Conservation (phyloP, 2,888 invertebrate species). For the Dorcus parallelipipedus region DNA sequence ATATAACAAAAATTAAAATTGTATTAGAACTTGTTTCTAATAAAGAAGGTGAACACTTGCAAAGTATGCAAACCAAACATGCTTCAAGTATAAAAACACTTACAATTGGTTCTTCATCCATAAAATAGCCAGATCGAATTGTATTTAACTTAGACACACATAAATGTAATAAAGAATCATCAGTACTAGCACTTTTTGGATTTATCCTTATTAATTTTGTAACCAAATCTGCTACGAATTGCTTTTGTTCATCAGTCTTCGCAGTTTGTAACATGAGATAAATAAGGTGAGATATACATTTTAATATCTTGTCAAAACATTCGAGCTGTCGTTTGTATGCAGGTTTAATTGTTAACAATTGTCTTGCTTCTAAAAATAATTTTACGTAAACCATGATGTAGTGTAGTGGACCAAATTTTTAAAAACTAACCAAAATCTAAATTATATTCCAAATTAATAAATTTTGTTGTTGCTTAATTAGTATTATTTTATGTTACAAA, state of each 20-base stretch:
- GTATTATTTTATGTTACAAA: too few relatives aligned
- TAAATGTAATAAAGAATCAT: slow-evolving; percentile 82
- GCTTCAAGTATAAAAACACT: slow-evolving; percentile 21
- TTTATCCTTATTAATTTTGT: slow-evolving; percentile 59
- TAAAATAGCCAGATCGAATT: slow-evolving; percentile 73
- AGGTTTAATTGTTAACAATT: slow-evolving; percentile 58
- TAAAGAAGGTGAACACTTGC: too few relatives aligned
- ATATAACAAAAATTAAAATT: not conserved
- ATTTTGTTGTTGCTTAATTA: too few relatives aligned
- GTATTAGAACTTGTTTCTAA: too few relatives aligned
- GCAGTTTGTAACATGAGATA: slow-evolving; percentile 65
- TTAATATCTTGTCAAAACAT: slow-evolving; percentile 76
- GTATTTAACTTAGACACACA: slow-evolving; percentile 76
- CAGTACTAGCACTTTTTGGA: slow-evolving; percentile 65
- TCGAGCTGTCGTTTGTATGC: slow-evolving; percentile 75
- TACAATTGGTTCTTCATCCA: slow-evolving; percentile 59
- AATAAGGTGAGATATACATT: slow-evolving; percentile 75
- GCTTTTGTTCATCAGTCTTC: slow-evolving; percentile 51
- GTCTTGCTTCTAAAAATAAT: slow-evolving; percentile 51
- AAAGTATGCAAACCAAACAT: not conserved
- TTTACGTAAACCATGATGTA: too few relatives aligned
- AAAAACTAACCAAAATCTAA: not conserved
- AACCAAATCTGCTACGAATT: slow-evolving; percentile 51
- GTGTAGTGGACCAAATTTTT: too few relatives aligned
- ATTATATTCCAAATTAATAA: not conserved